Percentiles rank a stretch among this genome's conserved stretches.
These are phyloP conservation scores for Potorous gilbertii DNA, from an alignment of 2,797 vertebrate species.

Conservation along the genomic window DNA sequence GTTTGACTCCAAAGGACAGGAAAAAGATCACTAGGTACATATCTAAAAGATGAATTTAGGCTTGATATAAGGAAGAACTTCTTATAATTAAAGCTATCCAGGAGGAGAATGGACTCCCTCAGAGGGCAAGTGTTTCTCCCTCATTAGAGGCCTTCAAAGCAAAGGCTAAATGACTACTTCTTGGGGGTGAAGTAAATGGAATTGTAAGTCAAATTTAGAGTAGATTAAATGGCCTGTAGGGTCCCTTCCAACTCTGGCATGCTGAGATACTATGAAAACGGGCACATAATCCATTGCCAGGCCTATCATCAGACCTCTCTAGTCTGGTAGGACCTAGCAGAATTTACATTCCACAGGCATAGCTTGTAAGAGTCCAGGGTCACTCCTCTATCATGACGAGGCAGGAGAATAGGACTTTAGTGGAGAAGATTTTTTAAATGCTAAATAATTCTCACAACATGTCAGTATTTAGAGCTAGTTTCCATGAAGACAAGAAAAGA, in stretches of 20 bases:
- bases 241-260: background rate
- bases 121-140: too few species aligned
- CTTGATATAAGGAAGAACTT: too few species aligned
- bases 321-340: background rate
- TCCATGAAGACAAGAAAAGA: slow-evolving; percentile 11
- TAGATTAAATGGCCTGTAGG: background rate
- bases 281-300: background rate
- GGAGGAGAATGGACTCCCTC: too few species aligned
- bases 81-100: too few species aligned
- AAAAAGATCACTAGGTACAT: too few species aligned
- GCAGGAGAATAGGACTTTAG: background rate
- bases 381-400: background rate
- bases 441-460: slow-evolving; percentile 11
- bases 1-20: too few species aligned
- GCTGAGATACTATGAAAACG: background rate
- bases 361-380: too few species aligned
- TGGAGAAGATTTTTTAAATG: background rate
- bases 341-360: background rate
- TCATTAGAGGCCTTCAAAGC: too few species aligned
- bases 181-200: background rate
- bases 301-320: too few species aligned
- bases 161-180: too few species aligned
- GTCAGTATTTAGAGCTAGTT: slow-evolving; percentile 7
- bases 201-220: background rate
- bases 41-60: too few species aligned